These are phyloP conservation scores for Philhelius pedissequus DNA, from an alignment of 2,888 invertebrate species.

Conservation along the genomic window DNA sequence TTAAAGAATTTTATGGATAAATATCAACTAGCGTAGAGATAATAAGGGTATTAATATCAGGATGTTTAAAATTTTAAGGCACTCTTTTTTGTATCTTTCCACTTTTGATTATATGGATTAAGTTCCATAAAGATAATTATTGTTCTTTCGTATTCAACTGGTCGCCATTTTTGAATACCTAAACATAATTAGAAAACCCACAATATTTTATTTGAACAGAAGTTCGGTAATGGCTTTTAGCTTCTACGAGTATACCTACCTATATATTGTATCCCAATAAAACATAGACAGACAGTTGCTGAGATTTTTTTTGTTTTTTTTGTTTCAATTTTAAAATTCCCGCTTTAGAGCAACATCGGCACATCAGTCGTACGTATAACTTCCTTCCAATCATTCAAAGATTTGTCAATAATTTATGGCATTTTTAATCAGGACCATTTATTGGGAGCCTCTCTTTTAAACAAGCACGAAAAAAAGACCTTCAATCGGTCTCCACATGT, in stretches of 20 bases:
- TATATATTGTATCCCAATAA: background rate
- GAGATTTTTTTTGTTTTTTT: background rate
- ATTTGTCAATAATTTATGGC: conserved; percentile 37
- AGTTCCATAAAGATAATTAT: background rate
- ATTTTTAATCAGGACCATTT: conserved; percentile 10
- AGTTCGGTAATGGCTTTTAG: background rate
- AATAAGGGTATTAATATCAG: too few relatives aligned
- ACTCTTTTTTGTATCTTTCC: too few relatives aligned
- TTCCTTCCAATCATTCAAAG: conserved; percentile 5
- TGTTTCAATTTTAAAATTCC: background rate
- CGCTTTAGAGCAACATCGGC: background rate
- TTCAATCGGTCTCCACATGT: background rate
- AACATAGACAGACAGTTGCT: background rate
- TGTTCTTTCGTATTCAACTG: background rate
- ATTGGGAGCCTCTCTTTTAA: conserved; percentile 3
- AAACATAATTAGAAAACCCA: background rate
- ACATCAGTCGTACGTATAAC: background rate
- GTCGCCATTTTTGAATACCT: background rate
- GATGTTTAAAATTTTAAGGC: background rate
- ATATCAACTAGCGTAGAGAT: too few relatives aligned
- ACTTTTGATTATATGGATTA: background rate
- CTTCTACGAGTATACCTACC: too few relatives aligned
- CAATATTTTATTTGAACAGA: background rate
- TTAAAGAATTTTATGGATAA: too few relatives aligned
- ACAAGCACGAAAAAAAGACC: background rate